Percentiles rank a stretch among this genome's conserved stretches.
Evolutionary conservation across 2,113 vertebrate genomes (phyloP).

Genomic region (Nibea albiflora): DNA sequence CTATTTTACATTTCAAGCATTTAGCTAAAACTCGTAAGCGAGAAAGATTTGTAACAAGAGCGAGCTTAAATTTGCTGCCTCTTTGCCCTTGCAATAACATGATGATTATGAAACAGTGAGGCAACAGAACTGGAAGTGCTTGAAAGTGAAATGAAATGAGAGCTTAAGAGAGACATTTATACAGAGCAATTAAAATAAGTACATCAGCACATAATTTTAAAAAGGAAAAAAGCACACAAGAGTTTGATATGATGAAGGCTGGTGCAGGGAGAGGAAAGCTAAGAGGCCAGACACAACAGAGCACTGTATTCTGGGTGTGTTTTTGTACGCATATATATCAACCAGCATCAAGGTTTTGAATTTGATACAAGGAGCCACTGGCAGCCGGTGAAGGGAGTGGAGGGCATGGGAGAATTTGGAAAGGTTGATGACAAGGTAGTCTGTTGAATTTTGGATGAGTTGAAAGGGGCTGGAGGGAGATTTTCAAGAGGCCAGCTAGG

Average conservation of each 20-base stretch:
- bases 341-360: conserved; percentile 13
- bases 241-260: not conserved
- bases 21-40: not conserved
- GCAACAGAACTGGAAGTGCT: conserved; percentile 16
- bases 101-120: conserved; percentile 23
- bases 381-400: not conserved
- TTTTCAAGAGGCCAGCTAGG: conserved; percentile 16
- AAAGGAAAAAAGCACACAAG: not conserved
- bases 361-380: conserved; percentile 26
- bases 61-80: conserved; percentile 22
- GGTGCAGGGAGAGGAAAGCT: not conserved
- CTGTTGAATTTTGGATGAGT: conserved; percentile 57
- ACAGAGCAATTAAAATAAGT: conserved; percentile 18
- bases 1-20: conserved; percentile 30
- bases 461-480: conserved; percentile 35
- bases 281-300: not conserved
- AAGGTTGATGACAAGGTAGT: conserved; percentile 40
- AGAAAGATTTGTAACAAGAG: conserved; percentile 23
- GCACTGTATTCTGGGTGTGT: not conserved
- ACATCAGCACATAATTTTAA: not conserved
- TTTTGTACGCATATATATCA: not conserved
- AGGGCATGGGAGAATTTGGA: conserved; percentile 35
- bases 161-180: conserved; percentile 12
- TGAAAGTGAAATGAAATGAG: conserved; percentile 42
- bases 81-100: conserved; percentile 19